Base-by-base conservation (phyloP, 1,140 invertebrate species). In the Schlechtendalia chinensis region DNA sequence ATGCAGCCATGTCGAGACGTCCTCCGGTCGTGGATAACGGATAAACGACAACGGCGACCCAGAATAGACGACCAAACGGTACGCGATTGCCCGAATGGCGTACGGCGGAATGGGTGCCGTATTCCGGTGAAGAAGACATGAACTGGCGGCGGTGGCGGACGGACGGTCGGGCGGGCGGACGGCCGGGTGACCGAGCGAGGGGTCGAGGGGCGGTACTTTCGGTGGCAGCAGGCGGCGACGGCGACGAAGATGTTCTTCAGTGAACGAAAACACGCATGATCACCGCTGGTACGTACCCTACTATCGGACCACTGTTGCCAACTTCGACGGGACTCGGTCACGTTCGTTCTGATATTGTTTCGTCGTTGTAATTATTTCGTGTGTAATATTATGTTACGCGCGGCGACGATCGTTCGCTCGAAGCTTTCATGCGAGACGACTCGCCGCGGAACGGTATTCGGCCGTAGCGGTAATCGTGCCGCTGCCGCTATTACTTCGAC, bases 231-330 rank as follows among this genome's bases (percentile, higher is more conserved):
- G 47, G 29, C 71, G 71, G 32, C 11, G 47, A 81, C 17, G 47
- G 79, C 17, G 27, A 53, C 45, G 32, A 53, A 59, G 56, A 39
- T 82, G 79, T 54, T 50, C 27, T 29, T 45, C 45, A 50, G 54
- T 53, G 27, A 47, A 59, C 54, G 58, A 50, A 39, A 58, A 45
- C 32, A 56, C 81, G 77, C 67, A 80, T 75, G 83, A 80, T 83
- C 82, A 83, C 82, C 77, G 81, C 82, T 85, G 84, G 85, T 84
- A 83, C 82, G 27, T 85, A 85, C 47, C 47, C 47, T 83, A 85
- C 84, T 85, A 82, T 82, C 82, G 77, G 32, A 56, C 1, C 63
- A 79, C 74, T 77, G 83, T 85, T 85, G 83, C 84, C 65, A 80
- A 27, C 86, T 1, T 83, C 81, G 61, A 83, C 82, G 71, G 82